These are phyloP conservation scores for Ormyrus labotus DNA, from an alignment of 2,888 invertebrate genomes.

Conservation along the genomic window DNA sequence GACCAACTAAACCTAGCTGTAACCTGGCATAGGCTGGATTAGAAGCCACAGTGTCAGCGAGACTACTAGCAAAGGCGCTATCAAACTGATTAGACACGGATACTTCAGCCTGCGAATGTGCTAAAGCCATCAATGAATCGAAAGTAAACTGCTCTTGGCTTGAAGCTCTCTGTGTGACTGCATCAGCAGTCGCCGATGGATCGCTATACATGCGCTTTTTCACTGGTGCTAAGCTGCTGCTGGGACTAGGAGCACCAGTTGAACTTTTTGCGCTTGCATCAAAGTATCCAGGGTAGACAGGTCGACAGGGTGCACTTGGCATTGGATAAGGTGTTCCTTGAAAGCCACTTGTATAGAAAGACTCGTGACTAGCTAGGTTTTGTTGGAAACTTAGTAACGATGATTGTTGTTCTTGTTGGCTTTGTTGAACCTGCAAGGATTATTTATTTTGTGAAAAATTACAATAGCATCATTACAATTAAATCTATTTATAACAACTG, in stretches of 20 bases:
- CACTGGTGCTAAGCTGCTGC: slow-evolving; percentile 66
- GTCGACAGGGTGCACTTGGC: slow-evolving; percentile 67
- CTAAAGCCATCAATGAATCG: slow-evolving; percentile 70
- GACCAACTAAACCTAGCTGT: slow-evolving; percentile 69
- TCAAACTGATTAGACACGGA: slow-evolving; percentile 68
- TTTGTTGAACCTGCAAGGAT: slow-evolving; percentile 43
- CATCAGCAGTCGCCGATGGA: slow-evolving; percentile 59
- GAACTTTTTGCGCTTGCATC: slow-evolving; percentile 66
- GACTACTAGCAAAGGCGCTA: slow-evolving; percentile 67
- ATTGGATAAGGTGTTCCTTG: slow-evolving; percentile 71
- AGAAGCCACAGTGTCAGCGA: slow-evolving; percentile 68
- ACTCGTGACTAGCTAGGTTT: slow-evolving; percentile 68
- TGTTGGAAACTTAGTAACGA: slow-evolving; percentile 69
- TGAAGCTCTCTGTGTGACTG: slow-evolving; percentile 63
- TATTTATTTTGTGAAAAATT: slow-evolving; percentile 7
- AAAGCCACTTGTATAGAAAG: slow-evolving; percentile 70
- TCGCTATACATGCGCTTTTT: slow-evolving; percentile 73
- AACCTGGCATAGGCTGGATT: slow-evolving; percentile 71
- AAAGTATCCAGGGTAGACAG: slow-evolving; percentile 72
- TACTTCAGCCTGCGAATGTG: slow-evolving; percentile 65
- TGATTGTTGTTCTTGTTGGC: slow-evolving; percentile 64
- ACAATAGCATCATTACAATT: too few species aligned
- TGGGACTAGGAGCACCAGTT: slow-evolving; percentile 52
- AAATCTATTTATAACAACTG: too few species aligned
- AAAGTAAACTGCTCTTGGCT: slow-evolving; percentile 71